These are phyloP conservation scores for Spatulosminthurus flaviceps DNA, from an alignment of 2,888 invertebrate species.

Conservation along the genomic window DNA sequence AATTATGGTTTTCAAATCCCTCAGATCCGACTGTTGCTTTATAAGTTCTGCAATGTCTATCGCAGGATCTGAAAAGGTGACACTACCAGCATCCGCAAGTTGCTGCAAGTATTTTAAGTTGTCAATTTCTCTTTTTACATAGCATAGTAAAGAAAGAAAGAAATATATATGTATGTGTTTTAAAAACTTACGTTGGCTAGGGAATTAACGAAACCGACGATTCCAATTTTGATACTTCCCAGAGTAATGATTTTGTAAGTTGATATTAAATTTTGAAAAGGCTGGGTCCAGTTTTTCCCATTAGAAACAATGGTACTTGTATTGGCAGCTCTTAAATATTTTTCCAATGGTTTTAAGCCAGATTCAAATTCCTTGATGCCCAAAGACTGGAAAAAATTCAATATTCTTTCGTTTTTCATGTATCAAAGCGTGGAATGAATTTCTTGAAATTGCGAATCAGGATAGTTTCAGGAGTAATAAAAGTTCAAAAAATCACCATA, in stretches of 20 bases:
- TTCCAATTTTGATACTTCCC: slow-evolving; percentile 43
- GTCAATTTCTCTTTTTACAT: too few species aligned
- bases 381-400: slow-evolving; percentile 44
- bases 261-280: too few species aligned
- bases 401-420: neutral
- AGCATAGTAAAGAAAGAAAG: too few species aligned
- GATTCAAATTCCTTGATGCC: slow-evolving; percentile 60
- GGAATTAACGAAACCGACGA: slow-evolving; percentile 57
- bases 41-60: slow-evolving; percentile 39
- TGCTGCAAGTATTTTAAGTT: slow-evolving; percentile 44
- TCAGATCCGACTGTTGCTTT: neutral
- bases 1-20: slow-evolving; percentile 36
- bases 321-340: slow-evolving; percentile 39
- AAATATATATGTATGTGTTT: too few species aligned
- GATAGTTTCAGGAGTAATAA: neutral
- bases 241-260: too few species aligned
- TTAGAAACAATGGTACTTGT: slow-evolving; percentile 7
- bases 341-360: slow-evolving; percentile 46
- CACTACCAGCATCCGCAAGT: slow-evolving; percentile 52
- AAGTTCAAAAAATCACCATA: slow-evolving; percentile 45
- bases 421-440: neutral
- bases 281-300: neutral
- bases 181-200: slow-evolving; percentile 50
- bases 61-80: slow-evolving; percentile 49
- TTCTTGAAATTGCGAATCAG: neutral